Conservation (phyloP, 2,113 vertebrate genomes). For the Tychaedon coryphoeus region DNA sequence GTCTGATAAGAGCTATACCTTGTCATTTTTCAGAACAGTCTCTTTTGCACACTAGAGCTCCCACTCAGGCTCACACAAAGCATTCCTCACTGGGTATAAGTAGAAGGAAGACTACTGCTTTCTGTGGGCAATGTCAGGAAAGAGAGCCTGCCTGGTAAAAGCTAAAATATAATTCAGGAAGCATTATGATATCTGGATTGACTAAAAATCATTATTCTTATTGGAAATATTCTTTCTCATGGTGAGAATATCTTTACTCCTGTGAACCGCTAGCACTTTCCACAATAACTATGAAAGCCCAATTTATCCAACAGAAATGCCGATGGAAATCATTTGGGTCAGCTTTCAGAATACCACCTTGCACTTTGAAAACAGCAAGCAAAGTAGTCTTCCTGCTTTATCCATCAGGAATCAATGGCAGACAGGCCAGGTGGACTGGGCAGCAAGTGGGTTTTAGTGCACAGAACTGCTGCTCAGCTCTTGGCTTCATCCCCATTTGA, state of each 20-base stretch:
- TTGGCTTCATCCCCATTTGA: neutral
- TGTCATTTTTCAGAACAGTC: neutral
- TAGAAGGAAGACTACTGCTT: neutral
- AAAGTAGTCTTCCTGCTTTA: neutral
- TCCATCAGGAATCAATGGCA: neutral
- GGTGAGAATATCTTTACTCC: neutral
- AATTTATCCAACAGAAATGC: neutral
- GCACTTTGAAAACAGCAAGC: neutral
- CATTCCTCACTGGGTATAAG: no score
- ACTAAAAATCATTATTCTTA: neutral
- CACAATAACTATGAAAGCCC: neutral
- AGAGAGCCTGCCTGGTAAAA: neutral
- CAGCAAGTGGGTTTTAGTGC: neutral
- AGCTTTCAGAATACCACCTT: neutral
- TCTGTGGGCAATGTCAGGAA: rapidly evolving
- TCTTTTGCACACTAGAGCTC: neutral
- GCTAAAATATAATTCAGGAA: neutral
- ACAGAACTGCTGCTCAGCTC: neutral
- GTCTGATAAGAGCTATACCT: neutral
- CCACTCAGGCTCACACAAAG: neutral
- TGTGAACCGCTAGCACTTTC: neutral
- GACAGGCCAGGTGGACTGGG: neutral
- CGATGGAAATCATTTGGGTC: neutral
- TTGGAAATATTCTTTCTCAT: neutral
- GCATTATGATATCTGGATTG: neutral